Conservation (phyloP, 2,113 vertebrate species). For the Neomonachus schauinslandi region DNA sequence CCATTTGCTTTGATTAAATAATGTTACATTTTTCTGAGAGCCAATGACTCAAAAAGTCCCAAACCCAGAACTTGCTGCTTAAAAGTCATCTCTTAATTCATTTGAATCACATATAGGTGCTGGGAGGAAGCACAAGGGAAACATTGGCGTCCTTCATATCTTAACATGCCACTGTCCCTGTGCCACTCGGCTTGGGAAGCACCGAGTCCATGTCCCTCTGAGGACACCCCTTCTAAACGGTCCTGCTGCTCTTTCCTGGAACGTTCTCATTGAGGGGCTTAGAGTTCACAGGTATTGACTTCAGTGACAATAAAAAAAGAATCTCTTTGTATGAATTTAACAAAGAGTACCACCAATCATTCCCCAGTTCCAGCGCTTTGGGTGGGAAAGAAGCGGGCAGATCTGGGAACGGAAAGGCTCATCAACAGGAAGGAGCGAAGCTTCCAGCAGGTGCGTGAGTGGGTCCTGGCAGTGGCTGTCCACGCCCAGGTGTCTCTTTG, state of each 20-base stretch:
- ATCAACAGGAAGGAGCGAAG: background rate
- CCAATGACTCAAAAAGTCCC: background rate
- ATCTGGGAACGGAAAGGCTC: background rate
- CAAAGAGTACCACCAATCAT: background rate
- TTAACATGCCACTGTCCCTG: fast-evolving
- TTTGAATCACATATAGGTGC: fast-evolving
- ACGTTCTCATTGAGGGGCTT: fast-evolving
- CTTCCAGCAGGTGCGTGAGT: background rate
- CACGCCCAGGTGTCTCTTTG: slow-evolving; percentile 20
- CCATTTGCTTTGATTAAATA: slow-evolving; percentile 69
- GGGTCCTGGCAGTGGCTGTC: background rate
- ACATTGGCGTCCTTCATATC: fast-evolving
- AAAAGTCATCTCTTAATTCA: fast-evolving
- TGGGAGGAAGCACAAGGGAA: fast-evolving
- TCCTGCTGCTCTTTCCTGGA: background rate
- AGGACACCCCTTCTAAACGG: fast-evolving
- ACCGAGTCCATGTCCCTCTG: fast-evolving
- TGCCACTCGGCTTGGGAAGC: background rate
- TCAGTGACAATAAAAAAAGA: background rate
- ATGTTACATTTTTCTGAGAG: slow-evolving; percentile 18
- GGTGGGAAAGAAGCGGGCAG: background rate
- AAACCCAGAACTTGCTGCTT: fast-evolving
- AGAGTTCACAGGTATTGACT: background rate
- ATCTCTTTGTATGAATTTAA: background rate
- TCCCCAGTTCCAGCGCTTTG: background rate